Conservation (phyloP, 1,140 invertebrate genomes). For the Spodoptera litura region DNA sequence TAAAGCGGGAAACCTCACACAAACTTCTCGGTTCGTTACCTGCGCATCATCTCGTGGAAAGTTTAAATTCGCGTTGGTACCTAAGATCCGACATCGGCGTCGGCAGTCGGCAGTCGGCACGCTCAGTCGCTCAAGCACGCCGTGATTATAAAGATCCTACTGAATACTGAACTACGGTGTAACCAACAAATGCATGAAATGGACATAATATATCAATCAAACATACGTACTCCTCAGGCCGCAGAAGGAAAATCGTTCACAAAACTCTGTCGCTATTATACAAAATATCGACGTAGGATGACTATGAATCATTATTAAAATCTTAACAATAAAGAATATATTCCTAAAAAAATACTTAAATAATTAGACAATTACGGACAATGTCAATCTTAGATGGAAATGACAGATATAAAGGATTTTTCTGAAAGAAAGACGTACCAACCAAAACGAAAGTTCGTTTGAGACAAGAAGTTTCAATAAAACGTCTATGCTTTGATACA, state of each 20-base stretch:
- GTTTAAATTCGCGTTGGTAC: background rate
- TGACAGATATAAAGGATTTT: background rate
- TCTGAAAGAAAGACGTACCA: too few species aligned
- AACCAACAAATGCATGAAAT: background rate
- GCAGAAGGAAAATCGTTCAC: constrained; percentile 95
- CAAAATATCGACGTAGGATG: constrained; percentile 91
- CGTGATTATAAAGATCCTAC: background rate
- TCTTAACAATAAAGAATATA: constrained; percentile 34
- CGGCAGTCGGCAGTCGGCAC: background rate
- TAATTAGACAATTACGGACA: background rate
- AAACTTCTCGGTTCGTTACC: constrained; percentile 10
- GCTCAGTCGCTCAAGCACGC: background rate
- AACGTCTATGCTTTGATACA: too few species aligned
- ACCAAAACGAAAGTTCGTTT: too few species aligned
- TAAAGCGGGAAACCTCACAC: background rate
- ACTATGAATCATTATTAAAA: constrained; percentile 60
- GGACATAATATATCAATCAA: too few species aligned
- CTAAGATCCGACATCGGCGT: too few species aligned
- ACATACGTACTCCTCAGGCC: constrained; percentile 91
- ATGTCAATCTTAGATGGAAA: background rate
- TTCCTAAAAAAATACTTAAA: constrained; percentile 20
- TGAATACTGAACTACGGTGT: background rate
- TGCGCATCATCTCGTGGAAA: background rate
- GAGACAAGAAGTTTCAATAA: too few species aligned
- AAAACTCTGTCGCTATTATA: constrained; percentile 95